phyloP scores from a whole-genome alignment of 2,888 invertebrate species.

The Megalurothrips usitatus region DNA sequence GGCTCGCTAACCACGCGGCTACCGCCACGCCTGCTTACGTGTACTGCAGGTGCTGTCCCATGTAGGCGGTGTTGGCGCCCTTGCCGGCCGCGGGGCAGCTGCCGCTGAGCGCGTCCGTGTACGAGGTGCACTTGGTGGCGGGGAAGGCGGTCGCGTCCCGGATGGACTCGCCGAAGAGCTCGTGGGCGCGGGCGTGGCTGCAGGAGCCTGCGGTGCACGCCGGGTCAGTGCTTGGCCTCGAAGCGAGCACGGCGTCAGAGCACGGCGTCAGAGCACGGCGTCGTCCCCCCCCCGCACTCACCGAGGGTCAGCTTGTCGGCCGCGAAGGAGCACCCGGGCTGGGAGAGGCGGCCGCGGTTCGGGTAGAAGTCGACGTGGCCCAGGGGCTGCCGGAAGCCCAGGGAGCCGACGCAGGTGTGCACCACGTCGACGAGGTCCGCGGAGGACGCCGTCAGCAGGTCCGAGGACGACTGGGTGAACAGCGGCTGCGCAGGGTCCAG shows the following conservation, averaged over 20 bases:
- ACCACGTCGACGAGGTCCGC: constrained; percentile 59
- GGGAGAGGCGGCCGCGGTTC: constrained; percentile 52
- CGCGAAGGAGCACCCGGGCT: constrained; percentile 56
- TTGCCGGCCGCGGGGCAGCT: neutral
- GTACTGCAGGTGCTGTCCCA: neutral
- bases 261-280: too few relatives aligned
- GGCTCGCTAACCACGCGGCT: too few relatives aligned
- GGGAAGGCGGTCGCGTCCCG: constrained; percentile 38
- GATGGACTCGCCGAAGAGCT: constrained; percentile 42
- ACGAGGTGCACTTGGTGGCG: constrained; percentile 39
- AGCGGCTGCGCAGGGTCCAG: constrained; percentile 58
- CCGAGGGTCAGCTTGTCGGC: constrained; percentile 44
- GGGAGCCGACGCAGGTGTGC: constrained; percentile 58
- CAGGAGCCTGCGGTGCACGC: constrained; percentile 39
- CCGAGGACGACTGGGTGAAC: constrained; percentile 52
- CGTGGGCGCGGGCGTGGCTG: constrained; percentile 42
- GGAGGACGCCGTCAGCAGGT: constrained; percentile 55
- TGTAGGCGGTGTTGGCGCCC: neutral
- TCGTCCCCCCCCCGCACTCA: too few relatives aligned
- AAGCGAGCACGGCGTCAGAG: too few relatives aligned
- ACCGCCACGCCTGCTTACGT: too few relatives aligned
- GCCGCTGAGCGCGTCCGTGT: constrained; percentile 31
- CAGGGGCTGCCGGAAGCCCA: constrained; percentile 55
- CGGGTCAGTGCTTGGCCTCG: neutral
- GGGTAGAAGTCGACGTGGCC: constrained; percentile 62